Evolutionary conservation across 35 echinoderm and acorn worm species (phyloP).

Genomic region (Lytechinus pictus): DNA sequence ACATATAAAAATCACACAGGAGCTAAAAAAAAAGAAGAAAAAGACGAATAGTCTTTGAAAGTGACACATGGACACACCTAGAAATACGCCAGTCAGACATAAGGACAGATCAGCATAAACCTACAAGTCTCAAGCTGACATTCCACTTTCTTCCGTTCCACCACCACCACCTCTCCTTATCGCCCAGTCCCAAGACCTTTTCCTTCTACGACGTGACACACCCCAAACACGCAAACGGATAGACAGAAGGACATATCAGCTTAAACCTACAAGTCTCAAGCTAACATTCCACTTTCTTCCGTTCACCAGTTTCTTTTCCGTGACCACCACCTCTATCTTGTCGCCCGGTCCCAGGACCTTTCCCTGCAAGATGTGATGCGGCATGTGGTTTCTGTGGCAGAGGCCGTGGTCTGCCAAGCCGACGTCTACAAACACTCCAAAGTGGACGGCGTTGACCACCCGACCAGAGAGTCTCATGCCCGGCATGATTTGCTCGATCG

Average conservation of each 20-base stretch:
- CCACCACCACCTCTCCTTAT: slow-evolving; percentile 72
- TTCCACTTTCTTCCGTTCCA: slow-evolving; percentile 27
- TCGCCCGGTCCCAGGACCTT: slow-evolving; percentile 69
- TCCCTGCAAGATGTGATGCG: slow-evolving; percentile 31
- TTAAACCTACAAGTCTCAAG: slow-evolving; percentile 37
- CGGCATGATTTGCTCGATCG: slow-evolving; percentile 66
- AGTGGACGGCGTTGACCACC: slow-evolving; percentile 78
- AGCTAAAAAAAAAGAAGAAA: not conserved
- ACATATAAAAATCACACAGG: too few relatives aligned
- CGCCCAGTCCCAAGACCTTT: slow-evolving; percentile 67
- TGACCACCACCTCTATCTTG: slow-evolving; percentile 72
- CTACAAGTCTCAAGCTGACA: slow-evolving; percentile 35
- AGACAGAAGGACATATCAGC: not conserved
- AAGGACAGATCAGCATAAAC: not conserved
- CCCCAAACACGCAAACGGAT: not conserved
- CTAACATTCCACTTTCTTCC: slow-evolving; percentile 38
- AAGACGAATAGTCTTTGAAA: not conserved
- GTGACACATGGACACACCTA: not conserved
- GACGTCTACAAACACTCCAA: slow-evolving; percentile 96
- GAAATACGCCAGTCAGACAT: not conserved
- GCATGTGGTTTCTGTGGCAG: slow-evolving; percentile 80
- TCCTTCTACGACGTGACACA: slow-evolving; percentile 31
- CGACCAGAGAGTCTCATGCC: slow-evolving; percentile 72
- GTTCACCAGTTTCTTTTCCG: not conserved
- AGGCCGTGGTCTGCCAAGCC: slow-evolving; percentile 73